These are phyloP conservation scores for Glyphotaelius pellucidus DNA, from an alignment of 2,888 invertebrate species.

Conservation along the genomic window DNA sequence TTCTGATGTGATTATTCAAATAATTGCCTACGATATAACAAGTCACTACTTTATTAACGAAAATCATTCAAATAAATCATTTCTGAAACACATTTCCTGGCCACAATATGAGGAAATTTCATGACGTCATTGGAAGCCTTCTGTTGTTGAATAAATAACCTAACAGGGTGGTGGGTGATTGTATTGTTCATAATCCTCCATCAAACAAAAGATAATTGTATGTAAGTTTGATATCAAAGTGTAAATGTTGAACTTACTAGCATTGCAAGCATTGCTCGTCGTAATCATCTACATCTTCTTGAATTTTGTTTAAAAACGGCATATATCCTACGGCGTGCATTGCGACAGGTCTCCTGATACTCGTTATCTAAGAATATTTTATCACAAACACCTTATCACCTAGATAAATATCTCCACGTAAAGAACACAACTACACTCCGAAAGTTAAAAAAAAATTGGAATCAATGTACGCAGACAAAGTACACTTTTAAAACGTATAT, in stretches of 20 bases:
- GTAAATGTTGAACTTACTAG: slow-evolving; percentile 57
- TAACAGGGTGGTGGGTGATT: neutral
- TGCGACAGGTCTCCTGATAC: slow-evolving; percentile 47
- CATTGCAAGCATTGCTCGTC: slow-evolving; percentile 60
- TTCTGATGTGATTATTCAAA: neutral
- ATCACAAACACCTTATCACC: slow-evolving; percentile 45
- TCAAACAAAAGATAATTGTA: neutral
- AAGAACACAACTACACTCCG: slow-evolving; percentile 43
- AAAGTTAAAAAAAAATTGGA: slow-evolving; percentile 22
- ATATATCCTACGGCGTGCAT: slow-evolving; percentile 64
- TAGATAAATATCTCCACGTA: slow-evolving; percentile 52
- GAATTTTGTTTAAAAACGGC: slow-evolving; percentile 61
- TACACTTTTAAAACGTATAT: slow-evolving; percentile 37
- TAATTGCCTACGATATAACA: neutral
- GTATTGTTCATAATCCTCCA: neutral
- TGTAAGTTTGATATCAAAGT: neutral
- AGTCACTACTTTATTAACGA: neutral
- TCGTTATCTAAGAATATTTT: slow-evolving; percentile 50
- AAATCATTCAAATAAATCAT: neutral
- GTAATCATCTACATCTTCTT: slow-evolving; percentile 59
- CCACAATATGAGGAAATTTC: neutral
- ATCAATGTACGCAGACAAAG: slow-evolving; percentile 1
- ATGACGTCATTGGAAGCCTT: neutral
- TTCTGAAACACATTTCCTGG: neutral
- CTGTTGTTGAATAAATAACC: neutral